These are phyloP conservation scores for Drosophila buzzatii DNA, from an alignment of 2,888 invertebrate species.

Conservation along the genomic window DNA sequence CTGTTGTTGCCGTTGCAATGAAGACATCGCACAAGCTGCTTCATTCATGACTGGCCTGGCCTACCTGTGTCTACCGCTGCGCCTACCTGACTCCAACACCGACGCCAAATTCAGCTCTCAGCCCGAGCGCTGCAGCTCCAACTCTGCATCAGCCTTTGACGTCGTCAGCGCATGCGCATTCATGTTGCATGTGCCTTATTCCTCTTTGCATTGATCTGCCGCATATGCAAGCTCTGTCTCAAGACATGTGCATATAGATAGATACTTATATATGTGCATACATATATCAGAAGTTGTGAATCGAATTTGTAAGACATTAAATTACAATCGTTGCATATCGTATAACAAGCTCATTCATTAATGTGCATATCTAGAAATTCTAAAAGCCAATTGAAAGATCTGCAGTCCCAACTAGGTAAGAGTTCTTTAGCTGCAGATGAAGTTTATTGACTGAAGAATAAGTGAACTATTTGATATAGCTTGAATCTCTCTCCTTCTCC, in stretches of 20 bases:
- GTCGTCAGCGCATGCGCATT: conserved; percentile 2
- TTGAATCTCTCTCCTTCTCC: no score
- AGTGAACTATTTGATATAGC: no score
- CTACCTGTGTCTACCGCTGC: conserved; percentile 26
- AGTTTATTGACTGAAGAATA: no score
- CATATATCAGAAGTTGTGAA: not conserved
- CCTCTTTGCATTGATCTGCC: conserved; percentile 8
- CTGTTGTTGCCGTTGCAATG: conserved; percentile 39
- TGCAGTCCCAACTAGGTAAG: no score
- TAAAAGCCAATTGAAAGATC: not conserved
- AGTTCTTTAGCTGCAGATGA: not conserved
- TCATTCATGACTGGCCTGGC: conserved; percentile 63
- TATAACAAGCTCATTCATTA: not conserved
- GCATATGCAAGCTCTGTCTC: not conserved
- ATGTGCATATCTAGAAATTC: not conserved
- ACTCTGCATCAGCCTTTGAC: conserved; percentile 1
- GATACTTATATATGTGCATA: not conserved
- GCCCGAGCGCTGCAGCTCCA: not conserved
- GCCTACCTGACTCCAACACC: conserved; percentile 25
- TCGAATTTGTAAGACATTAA: conserved; percentile 1
- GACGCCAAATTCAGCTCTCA: conserved; percentile 9
- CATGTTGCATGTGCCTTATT: conserved; percentile 1
- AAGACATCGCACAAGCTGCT: conserved; percentile 56
- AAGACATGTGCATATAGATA: no score
- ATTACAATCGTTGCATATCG: not conserved